Evolutionary conservation across 2,888 invertebrate species (phyloP).

Genomic region (Dusona sp.): DNA sequence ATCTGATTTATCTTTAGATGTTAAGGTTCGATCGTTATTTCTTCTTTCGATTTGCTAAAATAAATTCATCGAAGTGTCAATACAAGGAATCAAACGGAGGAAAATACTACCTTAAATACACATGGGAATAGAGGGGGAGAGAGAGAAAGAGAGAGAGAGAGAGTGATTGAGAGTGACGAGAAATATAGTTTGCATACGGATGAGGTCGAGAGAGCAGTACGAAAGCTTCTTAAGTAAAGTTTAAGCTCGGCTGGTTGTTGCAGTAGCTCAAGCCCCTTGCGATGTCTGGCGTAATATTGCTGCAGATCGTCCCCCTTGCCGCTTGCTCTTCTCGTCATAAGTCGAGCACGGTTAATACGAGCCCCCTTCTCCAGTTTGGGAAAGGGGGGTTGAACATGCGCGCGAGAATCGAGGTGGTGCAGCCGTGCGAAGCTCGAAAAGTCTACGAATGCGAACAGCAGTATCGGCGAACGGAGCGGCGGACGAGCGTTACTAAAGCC

Average conservation of each 20-base stretch:
- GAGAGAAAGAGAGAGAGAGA: not conserved
- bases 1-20: not conserved
- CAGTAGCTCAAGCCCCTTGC: constrained; percentile 18
- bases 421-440: constrained; percentile 30
- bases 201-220: constrained; percentile 36
- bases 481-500: constrained; percentile 14
- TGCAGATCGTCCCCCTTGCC: constrained; percentile 22
- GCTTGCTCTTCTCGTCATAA: not conserved
- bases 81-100: not conserved
- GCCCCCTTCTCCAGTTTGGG: constrained; percentile 8
- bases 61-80: not conserved
- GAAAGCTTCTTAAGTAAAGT: constrained; percentile 63
- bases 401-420: constrained; percentile 56
- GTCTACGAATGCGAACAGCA: constrained; percentile 46
- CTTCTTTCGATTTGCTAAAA: not conserved
- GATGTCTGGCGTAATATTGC: constrained; percentile 42
- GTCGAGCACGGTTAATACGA: constrained; percentile 14
- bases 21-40: constrained; percentile 17
- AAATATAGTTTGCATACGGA: constrained; percentile 25
- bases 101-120: constrained; percentile 14
- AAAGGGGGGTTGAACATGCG: constrained; percentile 65
- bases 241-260: constrained; percentile 51
- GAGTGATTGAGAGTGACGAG: not conserved
- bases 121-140: not conserved
- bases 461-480: constrained; percentile 43